A percentile compares a stretch with the other conserved stretches of the same genome.
Evolutionary conservation across 2,888 invertebrate species (phyloP).

Genomic region (Drosophila borborema): DNA sequence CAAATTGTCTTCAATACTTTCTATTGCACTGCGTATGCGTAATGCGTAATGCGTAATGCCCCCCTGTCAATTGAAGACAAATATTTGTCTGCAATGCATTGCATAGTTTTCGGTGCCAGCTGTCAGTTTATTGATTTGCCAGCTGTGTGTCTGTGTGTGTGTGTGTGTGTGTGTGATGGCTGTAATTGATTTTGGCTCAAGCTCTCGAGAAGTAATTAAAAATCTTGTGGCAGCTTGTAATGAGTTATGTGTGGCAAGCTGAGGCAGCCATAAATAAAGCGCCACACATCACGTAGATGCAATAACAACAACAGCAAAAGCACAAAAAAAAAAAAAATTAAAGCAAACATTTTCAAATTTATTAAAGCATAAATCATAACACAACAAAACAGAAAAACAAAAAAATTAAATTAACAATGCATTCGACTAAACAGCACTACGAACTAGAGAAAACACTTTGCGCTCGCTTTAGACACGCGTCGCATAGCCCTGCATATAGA

Average conservation of each 20-base stretch:
- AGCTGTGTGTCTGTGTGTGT: constrained; percentile 24
- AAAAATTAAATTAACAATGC: constrained; percentile 34
- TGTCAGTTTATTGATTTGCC: constrained; percentile 53
- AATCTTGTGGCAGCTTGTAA: constrained; percentile 36
- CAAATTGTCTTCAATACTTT: constrained; percentile 16
- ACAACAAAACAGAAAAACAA: constrained; percentile 21
- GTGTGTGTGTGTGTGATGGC: constrained; percentile 16
- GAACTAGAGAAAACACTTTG: not conserved
- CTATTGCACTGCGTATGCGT: constrained; percentile 41
- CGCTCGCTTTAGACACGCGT: constrained; percentile 65
- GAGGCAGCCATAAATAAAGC: constrained; percentile 32
- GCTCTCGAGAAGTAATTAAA: constrained; percentile 43
- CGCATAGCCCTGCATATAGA: constrained; percentile 74
- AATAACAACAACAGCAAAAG: constrained; percentile 12
- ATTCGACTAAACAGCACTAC: constrained; percentile 42
- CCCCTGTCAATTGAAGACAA: constrained; percentile 48
- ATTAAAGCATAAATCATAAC: constrained; percentile 35
- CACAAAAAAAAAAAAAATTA: not conserved
- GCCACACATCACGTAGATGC: constrained; percentile 16
- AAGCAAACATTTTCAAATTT: constrained; percentile 24
- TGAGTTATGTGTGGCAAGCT: constrained; percentile 30
- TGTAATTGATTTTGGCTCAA: constrained; percentile 50
- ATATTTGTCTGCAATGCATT: constrained; percentile 46
- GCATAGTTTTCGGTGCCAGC: constrained; percentile 31
- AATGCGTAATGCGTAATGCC: too few relatives aligned